Conservation (phyloP, 2,888 invertebrate genomes). For the Leptopterna dolabrata region DNA sequence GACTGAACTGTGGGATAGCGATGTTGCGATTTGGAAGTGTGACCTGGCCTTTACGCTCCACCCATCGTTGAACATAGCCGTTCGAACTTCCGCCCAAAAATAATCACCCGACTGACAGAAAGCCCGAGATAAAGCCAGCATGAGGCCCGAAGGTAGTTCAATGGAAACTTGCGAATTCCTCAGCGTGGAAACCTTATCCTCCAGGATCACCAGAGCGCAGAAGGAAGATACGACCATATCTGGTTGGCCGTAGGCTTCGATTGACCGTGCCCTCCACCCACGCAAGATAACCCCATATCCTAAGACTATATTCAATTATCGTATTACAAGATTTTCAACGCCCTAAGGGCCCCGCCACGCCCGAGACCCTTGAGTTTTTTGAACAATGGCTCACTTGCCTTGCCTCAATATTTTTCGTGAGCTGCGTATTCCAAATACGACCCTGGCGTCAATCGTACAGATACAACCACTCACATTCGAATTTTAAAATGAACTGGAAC, state of each 20-base stretch:
- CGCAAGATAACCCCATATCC: conserved; percentile 19
- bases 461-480: too few species aligned
- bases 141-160: background rate
- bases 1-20: too few species aligned
- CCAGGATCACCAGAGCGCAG: background rate
- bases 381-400: conserved; percentile 10
- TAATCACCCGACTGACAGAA: background rate
- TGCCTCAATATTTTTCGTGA: background rate
- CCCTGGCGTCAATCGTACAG: conserved; percentile 32
- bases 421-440: background rate
- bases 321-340: conserved; percentile 5
- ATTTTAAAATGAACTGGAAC: too few species aligned
- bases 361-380: background rate
- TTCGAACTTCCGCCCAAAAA: background rate
- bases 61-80: background rate
- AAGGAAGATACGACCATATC: too few species aligned
- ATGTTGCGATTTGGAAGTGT: too few species aligned
- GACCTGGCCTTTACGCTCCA: background rate
- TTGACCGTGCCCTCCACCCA: conserved; percentile 28
- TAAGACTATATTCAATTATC: conserved; percentile 34
- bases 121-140: background rate
- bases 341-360: background rate
- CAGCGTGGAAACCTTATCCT: background rate
- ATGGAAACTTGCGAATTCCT: background rate
- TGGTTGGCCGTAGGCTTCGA: background rate